Evolutionary conservation across 2,113 vertebrate species (phyloP).

Genomic region (Oxyura jamaicensis): DNA sequence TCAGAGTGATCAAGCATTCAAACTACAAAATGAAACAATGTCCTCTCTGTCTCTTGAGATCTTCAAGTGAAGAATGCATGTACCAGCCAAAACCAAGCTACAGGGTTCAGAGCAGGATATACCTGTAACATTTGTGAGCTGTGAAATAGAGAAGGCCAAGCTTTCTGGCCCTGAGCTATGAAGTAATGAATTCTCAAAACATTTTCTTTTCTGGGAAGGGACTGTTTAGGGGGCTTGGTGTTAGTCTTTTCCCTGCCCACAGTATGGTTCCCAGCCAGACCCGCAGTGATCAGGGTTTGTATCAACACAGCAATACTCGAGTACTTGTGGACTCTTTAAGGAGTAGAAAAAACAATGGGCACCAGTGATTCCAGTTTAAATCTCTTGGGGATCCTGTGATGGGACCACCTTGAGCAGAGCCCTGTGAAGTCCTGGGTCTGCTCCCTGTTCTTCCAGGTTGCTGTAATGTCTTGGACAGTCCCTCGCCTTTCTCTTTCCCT

Average conservation of each 20-base stretch:
- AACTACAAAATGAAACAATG: neutral
- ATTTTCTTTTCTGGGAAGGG: neutral
- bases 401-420: neutral
- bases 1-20: neutral
- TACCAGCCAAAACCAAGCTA: neutral
- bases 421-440: neutral
- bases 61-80: neutral
- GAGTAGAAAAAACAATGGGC: neutral
- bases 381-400: neutral
- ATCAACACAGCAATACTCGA: fast-evolving
- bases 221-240: neutral
- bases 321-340: neutral
- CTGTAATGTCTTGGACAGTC: neutral
- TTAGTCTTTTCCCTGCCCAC: neutral
- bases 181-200: conserved; percentile 6
- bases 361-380: neutral
- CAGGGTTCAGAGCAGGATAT: neutral
- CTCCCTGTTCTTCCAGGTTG: neutral
- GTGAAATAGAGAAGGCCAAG: neutral
- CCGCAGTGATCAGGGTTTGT: neutral
- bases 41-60: neutral
- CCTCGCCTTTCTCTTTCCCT: neutral
- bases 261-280: neutral
- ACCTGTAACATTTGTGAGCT: neutral
- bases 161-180: neutral